Evolutionary conservation across 2,113 vertebrate genomes (phyloP), one percentile per base, ranked within the genome.

Genomic region (Pteropus alecto): DNA sequence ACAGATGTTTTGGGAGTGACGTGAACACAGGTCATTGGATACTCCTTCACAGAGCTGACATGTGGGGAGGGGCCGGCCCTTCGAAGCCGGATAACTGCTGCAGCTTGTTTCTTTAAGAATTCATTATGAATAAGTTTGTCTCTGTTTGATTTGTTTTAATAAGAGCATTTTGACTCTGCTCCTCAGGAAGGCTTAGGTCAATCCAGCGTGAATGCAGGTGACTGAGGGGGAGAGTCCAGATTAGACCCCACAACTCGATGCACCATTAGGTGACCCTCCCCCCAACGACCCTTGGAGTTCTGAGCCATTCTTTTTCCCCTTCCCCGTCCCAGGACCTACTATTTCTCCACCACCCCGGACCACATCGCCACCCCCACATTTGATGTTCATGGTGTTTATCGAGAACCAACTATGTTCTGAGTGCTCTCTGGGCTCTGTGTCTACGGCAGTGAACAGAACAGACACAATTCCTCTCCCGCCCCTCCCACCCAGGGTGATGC

Each of bases 21-120:
- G 28, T 58, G 58, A 65, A n/a, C 22, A 13, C 9, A 22, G 19
- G 10, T 22, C 1, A 0, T 26, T 19, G 2, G 46, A 14, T 46
- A 21, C 43, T 35, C 46, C 70, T 85, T 54, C 46, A 19, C 7
- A 43, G 51, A 38, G 26, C 7, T 12, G 51, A 43, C 19, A 38
- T 8, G 38, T 11, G 51, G 28, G 48, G 12, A 35, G 35, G 54
- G 48, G 41, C 61, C 1, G 3, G 48, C 76, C 76, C 48, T n/a
- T 14, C 16, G 30, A 28, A 48, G 33, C 15, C 1, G 5, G 46
- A 21, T 38, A 35, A 41, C 58, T 38, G 30, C 4, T 33, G 81
- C 58, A 63, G 15, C 58, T 48, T 18, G 24, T 22, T 38, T 61
- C 30, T 71, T 60, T 30, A 60, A 46, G 77, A 35, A 35, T 82